Evolutionary conservation across 2,113 vertebrate species (phyloP).

Genomic region (Leucopsar rothschildi): DNA sequence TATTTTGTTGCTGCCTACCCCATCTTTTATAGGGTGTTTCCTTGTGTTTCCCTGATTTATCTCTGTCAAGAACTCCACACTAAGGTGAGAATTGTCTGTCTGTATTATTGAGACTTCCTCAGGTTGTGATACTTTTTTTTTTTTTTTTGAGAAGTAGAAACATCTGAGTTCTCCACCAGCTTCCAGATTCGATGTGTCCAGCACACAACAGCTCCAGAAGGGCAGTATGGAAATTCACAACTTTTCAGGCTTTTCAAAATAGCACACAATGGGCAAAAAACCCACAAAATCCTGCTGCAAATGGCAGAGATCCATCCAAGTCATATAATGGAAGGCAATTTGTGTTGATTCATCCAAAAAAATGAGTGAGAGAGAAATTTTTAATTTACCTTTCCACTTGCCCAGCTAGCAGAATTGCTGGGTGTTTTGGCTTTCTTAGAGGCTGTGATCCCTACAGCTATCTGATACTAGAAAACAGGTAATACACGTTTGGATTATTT

Average conservation of each 20-base stretch:
- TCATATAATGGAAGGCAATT: not conserved
- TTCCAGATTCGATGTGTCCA: not conserved
- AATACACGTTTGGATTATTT: not conserved
- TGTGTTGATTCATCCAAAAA: not conserved
- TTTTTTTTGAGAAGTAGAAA: not conserved
- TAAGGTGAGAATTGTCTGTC: not conserved
- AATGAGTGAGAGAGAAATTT: not conserved
- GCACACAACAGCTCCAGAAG: not conserved
- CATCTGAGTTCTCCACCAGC: rapidly evolving
- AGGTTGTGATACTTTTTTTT: not conserved
- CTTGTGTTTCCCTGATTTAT: not conserved
- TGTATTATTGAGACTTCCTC: not conserved
- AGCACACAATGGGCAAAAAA: rapidly evolving
- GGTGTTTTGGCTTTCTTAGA: not conserved
- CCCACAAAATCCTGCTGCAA: not conserved
- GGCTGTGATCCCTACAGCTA: not conserved
- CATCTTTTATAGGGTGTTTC: not conserved
- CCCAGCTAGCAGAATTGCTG: not conserved
- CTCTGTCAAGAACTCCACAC: not conserved
- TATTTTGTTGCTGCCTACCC: not conserved
- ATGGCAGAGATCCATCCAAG: not conserved
- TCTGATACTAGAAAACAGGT: not conserved
- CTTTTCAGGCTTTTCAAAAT: not conserved
- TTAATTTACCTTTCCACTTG: not conserved
- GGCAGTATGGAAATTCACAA: not conserved